Base-by-base conservation (phyloP, 2,888 invertebrate genomes). In the Volucella inflata region DNA sequence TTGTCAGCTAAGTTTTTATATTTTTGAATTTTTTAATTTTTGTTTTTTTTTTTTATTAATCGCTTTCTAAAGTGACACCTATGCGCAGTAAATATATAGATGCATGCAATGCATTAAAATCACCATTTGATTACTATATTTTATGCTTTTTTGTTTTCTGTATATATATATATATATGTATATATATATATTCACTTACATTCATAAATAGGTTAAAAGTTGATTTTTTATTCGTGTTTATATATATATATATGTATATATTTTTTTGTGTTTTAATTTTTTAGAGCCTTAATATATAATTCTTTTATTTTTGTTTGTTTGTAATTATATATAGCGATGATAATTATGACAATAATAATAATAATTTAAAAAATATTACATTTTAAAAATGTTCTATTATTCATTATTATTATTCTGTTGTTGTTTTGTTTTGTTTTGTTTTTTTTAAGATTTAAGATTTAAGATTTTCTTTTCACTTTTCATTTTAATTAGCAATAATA, bases 201-300 rank as follows among this genome's bases (percentile, higher is more conserved):
- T 84, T 78, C 79, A 87, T 84, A 71, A 80, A 84, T 84, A 87
- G 75, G 78, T 80, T 82, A 75, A 87, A 87, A 82, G 80, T 75
- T 87, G 62, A 79, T 82, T 78, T 82, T 78, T 12, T 16, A 65
- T 55, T 68, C 62, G 59, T 67, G 77, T 80, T 62, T 64, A 36
- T 50, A 38, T 71, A 53, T 72, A 76, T 76, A 46, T 53, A 42
- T 62, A 51, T 71, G 53, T 76, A 30, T 59, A 21, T 72, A 42
- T 71, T 46, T 48, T 76, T 65, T 48, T 38, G 55, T 70, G 60
- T 53, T 46, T 70, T 48, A 44, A 67, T 85, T 40, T 59, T 71
- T 82, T 74, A 74, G 64, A 74, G 72, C 67, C 83, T 83, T 79
- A 78, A 81, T 57, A 72, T 74, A 74, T 74, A 68, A 74, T 62